phyloP scores from a whole-genome alignment of 2,113 vertebrate species.

The Cariama cristata region DNA sequence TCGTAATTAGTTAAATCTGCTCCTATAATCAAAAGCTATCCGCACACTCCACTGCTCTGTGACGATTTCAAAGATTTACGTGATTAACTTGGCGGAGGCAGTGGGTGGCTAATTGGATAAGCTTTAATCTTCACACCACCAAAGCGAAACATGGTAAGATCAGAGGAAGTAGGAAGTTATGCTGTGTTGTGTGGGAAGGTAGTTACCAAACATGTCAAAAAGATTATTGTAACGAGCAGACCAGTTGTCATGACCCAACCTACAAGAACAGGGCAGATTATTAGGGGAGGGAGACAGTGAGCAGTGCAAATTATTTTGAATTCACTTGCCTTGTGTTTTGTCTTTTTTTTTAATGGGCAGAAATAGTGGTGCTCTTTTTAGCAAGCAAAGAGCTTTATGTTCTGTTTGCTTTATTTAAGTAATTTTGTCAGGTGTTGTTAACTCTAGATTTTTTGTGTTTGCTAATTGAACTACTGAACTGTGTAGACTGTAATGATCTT shows the following conservation, averaged over 20 bases:
- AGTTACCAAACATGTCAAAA: constrained; percentile 84
- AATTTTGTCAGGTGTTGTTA: neutral
- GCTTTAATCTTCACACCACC: constrained; percentile 89
- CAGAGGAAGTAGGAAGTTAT: constrained; percentile 79
- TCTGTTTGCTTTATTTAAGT: neutral
- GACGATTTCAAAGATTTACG: constrained; percentile 77
- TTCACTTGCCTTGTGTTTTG: constrained; percentile 7
- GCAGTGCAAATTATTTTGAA: neutral
- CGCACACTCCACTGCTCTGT: constrained; percentile 75
- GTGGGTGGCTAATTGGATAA: constrained; percentile 93
- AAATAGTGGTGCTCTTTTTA: neutral
- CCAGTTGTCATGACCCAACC: constrained; percentile 44
- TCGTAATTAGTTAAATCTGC: constrained; percentile 87
- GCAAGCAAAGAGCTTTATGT: neutral
- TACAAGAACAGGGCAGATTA: neutral
- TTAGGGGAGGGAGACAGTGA: neutral
- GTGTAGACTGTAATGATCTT: neutral
- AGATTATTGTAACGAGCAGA: constrained; percentile 70
- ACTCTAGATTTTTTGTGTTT: neutral
- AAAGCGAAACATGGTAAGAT: constrained; percentile 48
- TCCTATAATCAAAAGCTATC: constrained; percentile 72
- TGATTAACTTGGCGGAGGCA: constrained; percentile 80
- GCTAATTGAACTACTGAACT: neutral
- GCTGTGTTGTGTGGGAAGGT: constrained; percentile 63
- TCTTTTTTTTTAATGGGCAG: neutral